These are phyloP conservation scores for Taphrorychus bicolor DNA, from an alignment of 2,888 invertebrate species.

Conservation along the genomic window DNA sequence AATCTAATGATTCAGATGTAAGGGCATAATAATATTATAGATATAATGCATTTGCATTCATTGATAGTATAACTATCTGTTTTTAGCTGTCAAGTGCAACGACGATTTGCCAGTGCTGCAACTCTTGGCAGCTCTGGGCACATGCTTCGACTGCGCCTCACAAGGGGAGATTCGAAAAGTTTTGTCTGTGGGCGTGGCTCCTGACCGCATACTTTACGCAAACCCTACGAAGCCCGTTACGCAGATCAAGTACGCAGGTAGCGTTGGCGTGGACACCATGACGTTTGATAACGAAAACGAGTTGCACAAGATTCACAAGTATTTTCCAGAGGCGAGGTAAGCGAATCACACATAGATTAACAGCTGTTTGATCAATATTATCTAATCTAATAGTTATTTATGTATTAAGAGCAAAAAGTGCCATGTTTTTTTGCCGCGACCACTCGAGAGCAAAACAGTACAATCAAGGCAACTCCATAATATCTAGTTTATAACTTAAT, in stretches of 20 bases:
- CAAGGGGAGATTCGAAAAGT: conserved; percentile 90
- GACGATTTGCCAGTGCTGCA: conserved; percentile 83
- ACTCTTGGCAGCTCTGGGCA: conserved; percentile 85
- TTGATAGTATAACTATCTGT: too few species aligned
- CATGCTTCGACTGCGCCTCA: conserved; percentile 97
- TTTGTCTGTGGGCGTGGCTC: conserved; percentile 74
- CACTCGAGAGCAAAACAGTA: too few species aligned
- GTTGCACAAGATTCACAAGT: conserved; percentile 84
- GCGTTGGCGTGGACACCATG: conserved; percentile 79
- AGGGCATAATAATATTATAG: too few species aligned
- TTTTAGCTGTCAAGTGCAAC: conserved; percentile 95
- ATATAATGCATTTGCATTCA: too few species aligned
- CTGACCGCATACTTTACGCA: conserved; percentile 90
- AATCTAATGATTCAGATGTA: too few species aligned
- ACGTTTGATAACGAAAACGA: conserved; percentile 96
- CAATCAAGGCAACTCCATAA: too few species aligned
- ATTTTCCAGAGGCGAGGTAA: conserved; percentile 77
- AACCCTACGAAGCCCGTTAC: conserved; percentile 95
- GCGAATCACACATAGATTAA: too few species aligned
- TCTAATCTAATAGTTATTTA: too few species aligned
- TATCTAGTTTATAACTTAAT: too few species aligned
- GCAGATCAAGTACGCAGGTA: conserved; percentile 84
- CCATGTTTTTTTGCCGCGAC: too few species aligned
- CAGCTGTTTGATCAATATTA: too few species aligned
- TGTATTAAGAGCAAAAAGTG: too few species aligned